Evolutionary conservation across 2,113 vertebrate species (phyloP), one percentile per base, ranked within the genome.

Genomic region (Eolophus roseicapilla): DNA sequence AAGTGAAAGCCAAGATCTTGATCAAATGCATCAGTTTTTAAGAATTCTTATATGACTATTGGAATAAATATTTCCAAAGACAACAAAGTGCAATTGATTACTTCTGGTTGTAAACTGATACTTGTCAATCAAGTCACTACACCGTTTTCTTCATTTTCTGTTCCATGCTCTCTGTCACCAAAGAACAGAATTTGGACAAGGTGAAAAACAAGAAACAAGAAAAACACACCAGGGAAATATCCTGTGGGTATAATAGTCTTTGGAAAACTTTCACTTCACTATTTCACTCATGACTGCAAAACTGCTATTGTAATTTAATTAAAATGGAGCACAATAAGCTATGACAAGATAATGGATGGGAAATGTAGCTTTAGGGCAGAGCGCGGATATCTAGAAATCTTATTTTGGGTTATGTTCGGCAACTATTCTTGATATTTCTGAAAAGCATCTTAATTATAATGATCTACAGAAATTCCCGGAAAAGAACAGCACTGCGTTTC

Each of bases 271-370:
- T 94, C 88, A 95, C 81, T 89, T 96, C 96, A 94, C 93, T 53
- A 95, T 82, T 89, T 96, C 96, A 94, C 93, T 53, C 63, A 88
- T 93, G 88, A 93, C 86, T 90, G 91, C 81, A 89, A 95, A 93
- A 93, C 63, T 46, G 39, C 79, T 95, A 96, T 57, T 90, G 92
- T 82, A 69, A 50, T 96, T 97, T 97, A 97, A 98, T 98, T 96
- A 98, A 97, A 96, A 95, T 89, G 96, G 93, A 96, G 93, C 80
- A 89, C 92, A 96, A 95, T 89, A 91, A 93, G 90, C 88, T 95
- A 74, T 95, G 82, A 96, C 96, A 96, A 92, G 80, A 83, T 80
- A 90, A 96, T 52, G 79, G 88, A 90, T 73, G 33, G 62, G 65
- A 86, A 86, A 71, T 3, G 7, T 84, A 85, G 81, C 76, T 50